These are phyloP conservation scores for Laothoe populi DNA, from an alignment of 2,888 invertebrate species.

Conservation along the genomic window DNA sequence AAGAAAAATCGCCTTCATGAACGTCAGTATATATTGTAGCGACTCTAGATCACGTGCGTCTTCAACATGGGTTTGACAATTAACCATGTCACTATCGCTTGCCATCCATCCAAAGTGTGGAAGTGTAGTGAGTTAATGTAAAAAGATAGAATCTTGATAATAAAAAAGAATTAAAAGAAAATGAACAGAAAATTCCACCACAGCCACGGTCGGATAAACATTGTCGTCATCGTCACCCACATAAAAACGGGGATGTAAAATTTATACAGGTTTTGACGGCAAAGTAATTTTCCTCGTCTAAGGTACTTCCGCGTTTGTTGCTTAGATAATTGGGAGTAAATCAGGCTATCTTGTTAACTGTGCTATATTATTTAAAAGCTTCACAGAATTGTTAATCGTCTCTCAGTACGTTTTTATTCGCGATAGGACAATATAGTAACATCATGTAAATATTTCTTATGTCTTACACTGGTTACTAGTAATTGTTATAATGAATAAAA, in stretches of 20 bases:
- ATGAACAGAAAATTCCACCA: slow-evolving; percentile 22
- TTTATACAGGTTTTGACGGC: slow-evolving; percentile 40
- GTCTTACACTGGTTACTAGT: no score
- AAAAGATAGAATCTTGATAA: slow-evolving; percentile 17
- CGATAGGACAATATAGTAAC: no score
- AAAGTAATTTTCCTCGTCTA: slow-evolving; percentile 43
- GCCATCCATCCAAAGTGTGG: no score
- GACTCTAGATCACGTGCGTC: no score
- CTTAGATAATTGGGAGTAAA: slow-evolving; percentile 44
- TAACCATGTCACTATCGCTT: no score
- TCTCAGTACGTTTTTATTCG: no score
- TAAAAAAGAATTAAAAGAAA: slow-evolving; percentile 20
- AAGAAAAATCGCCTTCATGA: no score
- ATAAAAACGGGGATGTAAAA: slow-evolving; percentile 37
- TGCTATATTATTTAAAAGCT: slow-evolving; percentile 53
- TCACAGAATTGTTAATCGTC: slow-evolving; percentile 36
- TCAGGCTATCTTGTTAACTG: slow-evolving; percentile 53
- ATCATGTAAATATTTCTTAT: neutral
- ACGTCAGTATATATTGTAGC: no score
- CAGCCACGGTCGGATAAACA: slow-evolving; percentile 27
- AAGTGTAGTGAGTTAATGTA: no score
- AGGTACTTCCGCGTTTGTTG: slow-evolving; percentile 38
- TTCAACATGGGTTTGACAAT: no score
- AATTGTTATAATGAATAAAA: no score
- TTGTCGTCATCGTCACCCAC: slow-evolving; percentile 11